These are phyloP conservation scores for Aphidius ervi DNA, from an alignment of 1,140 invertebrate genomes.

Conservation along the genomic window DNA sequence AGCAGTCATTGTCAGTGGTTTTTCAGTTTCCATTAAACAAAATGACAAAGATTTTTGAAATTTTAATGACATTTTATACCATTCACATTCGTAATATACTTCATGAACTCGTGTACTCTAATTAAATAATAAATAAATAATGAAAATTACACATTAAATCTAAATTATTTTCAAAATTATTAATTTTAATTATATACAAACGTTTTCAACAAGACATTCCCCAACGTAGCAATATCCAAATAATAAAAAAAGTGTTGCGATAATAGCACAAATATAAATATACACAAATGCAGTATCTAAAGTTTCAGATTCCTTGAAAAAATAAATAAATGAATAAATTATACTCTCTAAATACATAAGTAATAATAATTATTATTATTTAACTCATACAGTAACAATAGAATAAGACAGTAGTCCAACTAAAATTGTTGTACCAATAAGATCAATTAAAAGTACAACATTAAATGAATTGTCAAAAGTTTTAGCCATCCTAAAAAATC, in stretches of 20 bases:
- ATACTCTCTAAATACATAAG: neutral
- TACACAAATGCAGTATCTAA: slow-evolving; percentile 21
- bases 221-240: slow-evolving; percentile 33
- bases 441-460: slow-evolving; percentile 27
- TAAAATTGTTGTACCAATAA: slow-evolving; percentile 26
- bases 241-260: slow-evolving; percentile 25
- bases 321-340: slow-evolving; percentile 3
- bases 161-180: neutral
- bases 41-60: slow-evolving; percentile 19
- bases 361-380: slow-evolving; percentile 1
- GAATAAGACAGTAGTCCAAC: slow-evolving; percentile 28
- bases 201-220: slow-evolving; percentile 30
- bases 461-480: slow-evolving; percentile 28
- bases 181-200: slow-evolving; percentile 11
- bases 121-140: slow-evolving; percentile 1
- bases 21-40: slow-evolving; percentile 18
- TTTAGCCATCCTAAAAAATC: slow-evolving; percentile 29
- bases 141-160: neutral
- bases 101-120: slow-evolving; percentile 24
- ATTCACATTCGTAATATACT: slow-evolving; percentile 21
- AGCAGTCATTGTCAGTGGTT: slow-evolving; percentile 24
- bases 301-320: slow-evolving; percentile 17
- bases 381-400: slow-evolving; percentile 25
- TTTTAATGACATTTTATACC: slow-evolving; percentile 16
- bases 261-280: slow-evolving; percentile 21